Conservation (phyloP, 2,797 vertebrate species). For the Rhinichthys osculus region DNA sequence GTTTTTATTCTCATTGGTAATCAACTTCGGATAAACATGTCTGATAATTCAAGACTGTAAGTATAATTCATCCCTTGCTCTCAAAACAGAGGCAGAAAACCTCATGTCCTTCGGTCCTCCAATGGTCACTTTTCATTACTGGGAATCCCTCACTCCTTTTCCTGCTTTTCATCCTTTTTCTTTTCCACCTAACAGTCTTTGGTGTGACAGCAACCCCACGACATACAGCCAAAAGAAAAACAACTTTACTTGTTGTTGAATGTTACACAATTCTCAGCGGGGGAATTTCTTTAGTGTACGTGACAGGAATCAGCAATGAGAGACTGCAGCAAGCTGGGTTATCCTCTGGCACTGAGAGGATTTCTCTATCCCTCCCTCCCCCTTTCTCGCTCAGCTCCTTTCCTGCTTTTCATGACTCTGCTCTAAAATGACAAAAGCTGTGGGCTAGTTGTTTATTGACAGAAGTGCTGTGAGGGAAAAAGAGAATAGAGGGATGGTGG, state of each 20-base stretch:
- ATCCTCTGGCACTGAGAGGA: conserved; percentile 41
- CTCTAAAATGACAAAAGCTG: conserved; percentile 39
- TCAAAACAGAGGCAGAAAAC: conserved; percentile 20
- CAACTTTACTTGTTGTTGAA: conserved; percentile 42
- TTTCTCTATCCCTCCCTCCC: conserved; percentile 16
- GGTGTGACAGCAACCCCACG: conserved; percentile 33
- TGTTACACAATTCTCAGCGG: conserved; percentile 61
- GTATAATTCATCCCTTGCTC: conserved; percentile 3
- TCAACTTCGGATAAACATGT: background rate
- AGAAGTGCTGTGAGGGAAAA: conserved; percentile 35
- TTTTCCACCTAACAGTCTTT: conserved; percentile 47
- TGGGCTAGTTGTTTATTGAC: conserved; percentile 16
- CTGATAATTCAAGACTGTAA: background rate
- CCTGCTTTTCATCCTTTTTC: conserved; percentile 20
- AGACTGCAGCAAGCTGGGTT: conserved; percentile 48
- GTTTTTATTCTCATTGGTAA: background rate
- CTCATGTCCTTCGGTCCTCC: background rate
- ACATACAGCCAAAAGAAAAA: conserved; percentile 34
- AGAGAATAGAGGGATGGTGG: conserved; percentile 21
- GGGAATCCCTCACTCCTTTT: conserved; percentile 18
- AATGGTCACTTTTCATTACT: conserved; percentile 44
- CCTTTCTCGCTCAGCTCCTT: background rate
- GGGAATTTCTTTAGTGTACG: conserved; percentile 55
- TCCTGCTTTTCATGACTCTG: conserved; percentile 13
- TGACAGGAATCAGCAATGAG: conserved; percentile 55